Evolutionary conservation across 2,797 vertebrate species (phyloP), one percentile per base, ranked within the genome.

Genomic region (Brachymystax lenok): DNA sequence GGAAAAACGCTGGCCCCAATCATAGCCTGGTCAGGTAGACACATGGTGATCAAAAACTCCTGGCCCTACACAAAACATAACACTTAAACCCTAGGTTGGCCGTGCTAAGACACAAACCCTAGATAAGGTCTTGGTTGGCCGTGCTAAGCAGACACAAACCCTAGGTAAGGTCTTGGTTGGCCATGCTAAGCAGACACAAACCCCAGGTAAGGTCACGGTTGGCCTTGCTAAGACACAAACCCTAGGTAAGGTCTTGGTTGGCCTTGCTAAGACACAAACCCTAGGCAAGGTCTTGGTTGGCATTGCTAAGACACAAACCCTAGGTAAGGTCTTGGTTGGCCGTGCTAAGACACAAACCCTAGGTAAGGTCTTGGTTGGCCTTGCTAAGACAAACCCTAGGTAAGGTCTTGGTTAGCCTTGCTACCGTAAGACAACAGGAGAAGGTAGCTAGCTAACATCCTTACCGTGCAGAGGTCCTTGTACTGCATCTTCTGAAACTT

Each of bases 401-500:
- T 24, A 24, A 24, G 24, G 69, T 70, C 59, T 21, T 2, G 40
- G 27, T 46, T 21, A 3, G 21, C 75, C 40, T 70, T 14, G 16
- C 52, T 56, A 6, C 33, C 5, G 33, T 35, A 35, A 35, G 33
- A 35, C 1, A 7, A 40, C 35, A 40, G 35, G 35, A 40, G 40
- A 46, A 46, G 27, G 24, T 19, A 19, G 52, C 5, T 16, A 19
- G n/a, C 24, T 12, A 66, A 12, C 17, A 59, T 81, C 86, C 94
- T 82, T 94, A 99, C 98, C 81, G 95, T 99, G 88, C 98, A 99
- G 68, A 99, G 95, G 86, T 99, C 98, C 82, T 97, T 99, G 88
- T 99, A 99, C 73, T 99, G 98, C 86, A 99, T 96, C 91, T 99
- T 99, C 94, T 99, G 98, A 89, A 99, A 99, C 89, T 99, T 99